Conservation (phyloP, 2,113 vertebrate genomes). For the Myxocyprinus asiaticus region DNA sequence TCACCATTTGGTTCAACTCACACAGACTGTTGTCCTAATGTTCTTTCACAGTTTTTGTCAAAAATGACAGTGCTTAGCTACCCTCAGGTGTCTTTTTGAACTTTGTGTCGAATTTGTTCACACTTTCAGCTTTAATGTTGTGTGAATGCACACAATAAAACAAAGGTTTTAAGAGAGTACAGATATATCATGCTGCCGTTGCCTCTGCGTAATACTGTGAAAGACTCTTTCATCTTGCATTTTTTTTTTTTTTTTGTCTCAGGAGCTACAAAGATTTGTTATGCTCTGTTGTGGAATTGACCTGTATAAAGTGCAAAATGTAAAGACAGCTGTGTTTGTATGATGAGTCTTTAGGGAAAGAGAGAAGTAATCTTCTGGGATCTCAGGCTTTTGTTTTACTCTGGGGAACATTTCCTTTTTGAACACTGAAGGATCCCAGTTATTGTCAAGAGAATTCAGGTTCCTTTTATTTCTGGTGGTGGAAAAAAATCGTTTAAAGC, state of each 20-base stretch:
- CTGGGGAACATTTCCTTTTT: conserved; percentile 35
- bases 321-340: conserved; percentile 37
- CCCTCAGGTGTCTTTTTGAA: conserved; percentile 4
- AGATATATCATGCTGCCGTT: background rate
- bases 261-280: conserved; percentile 21
- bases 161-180: background rate
- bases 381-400: conserved; percentile 32
- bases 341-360: background rate
- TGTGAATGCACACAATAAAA: conserved; percentile 2
- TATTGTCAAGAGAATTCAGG: conserved; percentile 20
- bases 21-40: background rate
- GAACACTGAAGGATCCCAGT: conserved; percentile 1
- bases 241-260: background rate
- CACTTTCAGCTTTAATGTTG: conserved; percentile 17
- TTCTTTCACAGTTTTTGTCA: background rate
- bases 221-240: conserved; percentile 23
- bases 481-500: conserved; percentile 21
- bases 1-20: background rate
- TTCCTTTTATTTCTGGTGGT: conserved; percentile 16
- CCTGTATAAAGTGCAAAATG: conserved; percentile 24
- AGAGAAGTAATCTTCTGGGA: conserved; percentile 29
- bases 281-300: conserved; percentile 31
- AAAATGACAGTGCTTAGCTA: background rate
- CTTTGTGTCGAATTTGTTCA: background rate
- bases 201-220: background rate